These are phyloP conservation scores for Corynorhinus townsendii DNA, from an alignment of 2,113 vertebrate species.

Conservation along the genomic window DNA sequence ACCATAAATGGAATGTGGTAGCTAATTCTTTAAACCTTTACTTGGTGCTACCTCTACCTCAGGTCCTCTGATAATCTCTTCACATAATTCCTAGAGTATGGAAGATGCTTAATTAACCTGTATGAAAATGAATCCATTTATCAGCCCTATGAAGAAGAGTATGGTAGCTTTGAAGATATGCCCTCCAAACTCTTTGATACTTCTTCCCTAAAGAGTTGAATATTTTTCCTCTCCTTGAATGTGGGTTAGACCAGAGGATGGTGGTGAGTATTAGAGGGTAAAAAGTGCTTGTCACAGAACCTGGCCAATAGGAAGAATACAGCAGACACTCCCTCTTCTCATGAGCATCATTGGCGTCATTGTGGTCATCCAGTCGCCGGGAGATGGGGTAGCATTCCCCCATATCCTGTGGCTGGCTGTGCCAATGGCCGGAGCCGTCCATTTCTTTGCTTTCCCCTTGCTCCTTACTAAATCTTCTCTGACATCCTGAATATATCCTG, in stretches of 20 bases:
- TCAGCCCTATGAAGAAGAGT: not conserved
- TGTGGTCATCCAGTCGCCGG: rapidly evolving
- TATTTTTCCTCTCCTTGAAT: not conserved
- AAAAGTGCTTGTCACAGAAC: rapidly evolving
- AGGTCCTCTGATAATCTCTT: not conserved
- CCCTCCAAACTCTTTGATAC: not conserved
- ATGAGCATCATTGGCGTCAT: rapidly evolving
- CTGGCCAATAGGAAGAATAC: rapidly evolving
- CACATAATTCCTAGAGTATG: not conserved
- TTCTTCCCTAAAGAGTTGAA: not conserved
- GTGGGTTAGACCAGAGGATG: no score
- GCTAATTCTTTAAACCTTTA: not conserved
- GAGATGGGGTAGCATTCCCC: rapidly evolving
- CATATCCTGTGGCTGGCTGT: not conserved
- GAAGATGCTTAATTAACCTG: not conserved
- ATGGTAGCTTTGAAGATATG: not conserved
- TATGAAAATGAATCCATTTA: not conserved
- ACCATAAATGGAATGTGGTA: not conserved
- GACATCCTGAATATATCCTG: not conserved
- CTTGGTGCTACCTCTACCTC: not conserved
- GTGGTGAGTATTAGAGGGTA: not conserved
- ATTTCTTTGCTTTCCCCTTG: not conserved
- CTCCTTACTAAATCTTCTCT: not conserved
- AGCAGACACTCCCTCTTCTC: not conserved
- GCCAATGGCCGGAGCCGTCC: not conserved